Percentiles rank a stretch among this genome's conserved stretches.
Conservation (phyloP, 2,888 invertebrate genomes). For the Cryptus viduatorius region DNA sequence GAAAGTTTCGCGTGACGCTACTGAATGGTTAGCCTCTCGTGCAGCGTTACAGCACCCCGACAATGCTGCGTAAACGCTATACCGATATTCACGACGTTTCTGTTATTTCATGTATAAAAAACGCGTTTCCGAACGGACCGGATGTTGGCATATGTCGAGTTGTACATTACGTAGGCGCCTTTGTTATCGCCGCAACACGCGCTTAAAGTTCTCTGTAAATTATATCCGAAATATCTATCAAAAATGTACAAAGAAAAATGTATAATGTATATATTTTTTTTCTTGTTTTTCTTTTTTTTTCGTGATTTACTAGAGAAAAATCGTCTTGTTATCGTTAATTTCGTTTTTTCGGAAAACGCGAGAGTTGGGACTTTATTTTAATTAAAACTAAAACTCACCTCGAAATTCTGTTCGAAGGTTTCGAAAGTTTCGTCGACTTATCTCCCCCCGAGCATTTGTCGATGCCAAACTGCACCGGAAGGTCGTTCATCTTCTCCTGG, state of each 20-base stretch:
- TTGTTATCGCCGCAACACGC: not conserved
- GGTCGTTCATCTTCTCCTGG: not conserved
- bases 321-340: too few species aligned
- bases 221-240: too few species aligned
- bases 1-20: slow-evolving; percentile 37
- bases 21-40: slow-evolving; percentile 24
- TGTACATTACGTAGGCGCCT: not conserved
- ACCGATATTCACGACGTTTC: not conserved
- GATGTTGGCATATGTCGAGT: not conserved
- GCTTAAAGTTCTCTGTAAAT: too few species aligned
- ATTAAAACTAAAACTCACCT: slow-evolving; percentile 28
- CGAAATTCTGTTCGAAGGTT: too few species aligned
- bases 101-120: not conserved
- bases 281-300: too few species aligned
- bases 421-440: slow-evolving; percentile 13
- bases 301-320: too few species aligned
- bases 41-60: slow-evolving; percentile 14
- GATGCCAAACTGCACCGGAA: not conserved
- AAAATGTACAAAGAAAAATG: too few species aligned
- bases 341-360: not conserved
- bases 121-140: not conserved
- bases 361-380: too few species aligned
- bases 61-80: slow-evolving; percentile 19
- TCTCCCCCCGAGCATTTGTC: slow-evolving; percentile 18
- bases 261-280: too few species aligned